Evolutionary conservation across 92 coral and sea anemone genomes (phyloP).

Genomic region (Bergia puertoricense): DNA sequence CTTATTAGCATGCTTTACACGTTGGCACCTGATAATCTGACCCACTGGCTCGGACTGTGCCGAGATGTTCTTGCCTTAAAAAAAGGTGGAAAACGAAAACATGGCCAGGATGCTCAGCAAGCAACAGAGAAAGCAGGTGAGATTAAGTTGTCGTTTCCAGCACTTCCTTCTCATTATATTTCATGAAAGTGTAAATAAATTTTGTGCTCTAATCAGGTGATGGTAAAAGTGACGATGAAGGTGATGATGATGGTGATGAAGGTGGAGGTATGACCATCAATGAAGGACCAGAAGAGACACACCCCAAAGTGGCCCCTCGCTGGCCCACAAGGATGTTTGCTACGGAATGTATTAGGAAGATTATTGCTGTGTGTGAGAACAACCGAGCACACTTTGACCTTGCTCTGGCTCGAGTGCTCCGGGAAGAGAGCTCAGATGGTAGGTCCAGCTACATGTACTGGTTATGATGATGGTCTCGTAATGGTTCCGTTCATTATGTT

Average conservation of each 20-base stretch:
- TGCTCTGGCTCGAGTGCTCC: slow-evolving; percentile 76
- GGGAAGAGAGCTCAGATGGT: slow-evolving; percentile 95
- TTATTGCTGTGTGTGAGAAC: slow-evolving; percentile 86
- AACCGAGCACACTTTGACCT: slow-evolving; percentile 95
- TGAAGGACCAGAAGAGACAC: slow-evolving; percentile 92
- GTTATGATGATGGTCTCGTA: slow-evolving; percentile 1
- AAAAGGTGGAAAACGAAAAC: slow-evolving; percentile 69
- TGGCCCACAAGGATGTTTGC: slow-evolving; percentile 99
- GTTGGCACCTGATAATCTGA: slow-evolving; percentile 82
- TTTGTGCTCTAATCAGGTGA: slow-evolving; percentile 42
- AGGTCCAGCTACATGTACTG: neutral
- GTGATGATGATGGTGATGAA: slow-evolving; percentile 70
- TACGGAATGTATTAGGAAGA: slow-evolving; percentile 89
- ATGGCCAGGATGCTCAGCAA: slow-evolving; percentile 58
- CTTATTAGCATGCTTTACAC: slow-evolving; percentile 97
- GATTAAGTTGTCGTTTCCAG: neutral
- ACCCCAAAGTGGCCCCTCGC: slow-evolving; percentile 95
- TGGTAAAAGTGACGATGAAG: slow-evolving; percentile 78
- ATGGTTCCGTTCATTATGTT: neutral
- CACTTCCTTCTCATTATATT: too few species aligned
- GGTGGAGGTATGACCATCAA: slow-evolving; percentile 94
- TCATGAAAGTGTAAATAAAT: neutral
- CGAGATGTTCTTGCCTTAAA: slow-evolving; percentile 91
- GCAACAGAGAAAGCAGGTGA: slow-evolving; percentile 47
- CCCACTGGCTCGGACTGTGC: slow-evolving; percentile 96